Percentiles rank a stretch among this genome's conserved stretches.
phyloP scores from a whole-genome alignment of 30 jellyfish, hydroid and myxozoan species.

The Rhopilema esculentum region DNA sequence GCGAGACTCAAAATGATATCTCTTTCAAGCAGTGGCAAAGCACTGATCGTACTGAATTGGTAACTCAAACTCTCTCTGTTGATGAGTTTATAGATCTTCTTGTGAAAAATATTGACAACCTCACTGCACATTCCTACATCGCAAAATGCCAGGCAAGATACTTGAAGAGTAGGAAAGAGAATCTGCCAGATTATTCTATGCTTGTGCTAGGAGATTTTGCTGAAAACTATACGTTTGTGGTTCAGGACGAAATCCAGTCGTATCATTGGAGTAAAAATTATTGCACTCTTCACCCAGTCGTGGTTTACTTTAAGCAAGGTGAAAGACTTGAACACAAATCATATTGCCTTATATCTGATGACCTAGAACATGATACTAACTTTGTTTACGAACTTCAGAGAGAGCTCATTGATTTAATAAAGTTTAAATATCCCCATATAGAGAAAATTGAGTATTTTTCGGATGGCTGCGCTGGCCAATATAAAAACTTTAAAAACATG shows the following conservation, averaged over 20 bases:
- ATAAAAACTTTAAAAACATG: constrained; percentile 5
- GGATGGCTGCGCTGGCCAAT: constrained; percentile 84
- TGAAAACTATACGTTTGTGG: constrained; percentile 66
- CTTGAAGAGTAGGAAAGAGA: constrained; percentile 46
- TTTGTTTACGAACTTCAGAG: constrained; percentile 49
- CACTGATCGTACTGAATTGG: constrained; percentile 49
- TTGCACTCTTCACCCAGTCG: constrained; percentile 62
- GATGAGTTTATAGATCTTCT: constrained; percentile 46
- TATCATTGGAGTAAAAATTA: constrained; percentile 61
- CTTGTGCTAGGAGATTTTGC: constrained; percentile 66
- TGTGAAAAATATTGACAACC: constrained; percentile 42
- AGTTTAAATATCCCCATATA: constrained; percentile 5
- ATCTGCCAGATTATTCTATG: constrained; percentile 17
- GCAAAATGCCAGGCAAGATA: constrained; percentile 58
- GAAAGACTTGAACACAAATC: constrained; percentile 13
- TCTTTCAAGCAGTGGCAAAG: constrained; percentile 63
- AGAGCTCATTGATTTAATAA: neutral
- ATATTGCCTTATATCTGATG: constrained; percentile 74
- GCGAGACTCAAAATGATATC: constrained; percentile 16
- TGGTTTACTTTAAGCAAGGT: constrained; percentile 23
- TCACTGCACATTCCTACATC: constrained; percentile 77
- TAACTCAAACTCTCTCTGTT: constrained; percentile 1
- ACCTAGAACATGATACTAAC: constrained; percentile 46
- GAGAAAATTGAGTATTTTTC: constrained; percentile 47
- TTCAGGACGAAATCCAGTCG: constrained; percentile 71